These are phyloP conservation scores for Synanthedon myopaeformis DNA, from an alignment of 2,888 invertebrate genomes.

Conservation along the genomic window DNA sequence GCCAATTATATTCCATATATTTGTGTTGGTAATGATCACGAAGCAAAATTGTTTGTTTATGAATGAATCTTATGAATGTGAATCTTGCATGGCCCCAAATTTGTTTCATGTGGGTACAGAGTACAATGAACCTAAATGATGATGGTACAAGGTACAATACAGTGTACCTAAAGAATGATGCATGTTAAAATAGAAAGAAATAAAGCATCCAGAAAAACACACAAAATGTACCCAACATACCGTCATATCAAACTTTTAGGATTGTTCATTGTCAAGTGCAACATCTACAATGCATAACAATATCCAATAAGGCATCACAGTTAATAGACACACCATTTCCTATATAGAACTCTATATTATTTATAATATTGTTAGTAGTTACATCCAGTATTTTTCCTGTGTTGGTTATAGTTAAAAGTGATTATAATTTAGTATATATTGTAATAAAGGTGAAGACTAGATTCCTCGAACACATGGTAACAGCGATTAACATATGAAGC, in stretches of 20 bases:
- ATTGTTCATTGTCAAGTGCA: conserved; percentile 20
- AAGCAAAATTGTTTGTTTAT: no score
- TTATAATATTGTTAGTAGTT: neutral
- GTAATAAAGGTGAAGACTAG: neutral
- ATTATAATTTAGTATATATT: neutral
- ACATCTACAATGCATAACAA: conserved; percentile 4
- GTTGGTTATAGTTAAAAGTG: neutral
- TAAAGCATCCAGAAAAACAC: conserved; percentile 4
- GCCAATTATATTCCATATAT: no score
- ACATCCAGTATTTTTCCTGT: neutral
- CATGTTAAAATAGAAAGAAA: neutral
- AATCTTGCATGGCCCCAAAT: no score
- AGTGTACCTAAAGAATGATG: neutral
- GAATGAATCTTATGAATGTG: no score
- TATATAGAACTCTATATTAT: neutral
- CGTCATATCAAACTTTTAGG: conserved; percentile 19
- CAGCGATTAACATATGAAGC: conserved; percentile 47
- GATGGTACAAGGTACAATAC: no score
- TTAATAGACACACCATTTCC: neutral
- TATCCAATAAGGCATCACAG: neutral
- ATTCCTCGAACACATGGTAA: neutral
- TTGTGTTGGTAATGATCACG: no score
- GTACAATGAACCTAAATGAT: no score
- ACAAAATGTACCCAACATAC: conserved; percentile 68
- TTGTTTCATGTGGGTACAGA: no score